phyloP scores from a whole-genome alignment of 2,797 vertebrate genomes.

The Pteronotus mesoamericanus region DNA sequence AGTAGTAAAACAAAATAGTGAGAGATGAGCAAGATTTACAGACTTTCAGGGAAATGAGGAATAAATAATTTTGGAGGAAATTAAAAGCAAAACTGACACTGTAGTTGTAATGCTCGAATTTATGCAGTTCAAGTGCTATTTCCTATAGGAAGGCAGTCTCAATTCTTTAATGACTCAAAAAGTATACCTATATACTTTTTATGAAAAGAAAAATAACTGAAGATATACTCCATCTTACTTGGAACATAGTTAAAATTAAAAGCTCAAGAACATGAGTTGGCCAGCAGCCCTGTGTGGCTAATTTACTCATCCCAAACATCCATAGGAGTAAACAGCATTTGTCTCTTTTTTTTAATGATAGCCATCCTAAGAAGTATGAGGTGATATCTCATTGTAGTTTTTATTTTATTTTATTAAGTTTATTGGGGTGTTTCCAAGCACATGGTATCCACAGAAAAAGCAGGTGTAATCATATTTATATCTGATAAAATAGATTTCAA shows the following conservation, averaged over 20 bases:
- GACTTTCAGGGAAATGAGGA: not conserved
- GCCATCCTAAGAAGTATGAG: not conserved
- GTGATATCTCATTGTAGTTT: not conserved
- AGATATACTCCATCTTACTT: not conserved
- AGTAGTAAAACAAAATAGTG: not conserved
- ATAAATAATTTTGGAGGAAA: not conserved
- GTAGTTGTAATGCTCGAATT: not conserved
- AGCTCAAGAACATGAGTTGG: not conserved
- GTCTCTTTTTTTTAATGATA: not conserved
- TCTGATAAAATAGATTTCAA: too few species aligned
- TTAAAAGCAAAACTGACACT: not conserved
- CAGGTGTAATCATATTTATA: too few species aligned
- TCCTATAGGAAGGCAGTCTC: not conserved
- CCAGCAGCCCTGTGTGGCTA: not conserved
- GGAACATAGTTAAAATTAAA: constrained; percentile 12
- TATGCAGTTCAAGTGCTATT: not conserved
- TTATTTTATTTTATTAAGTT: too few species aligned
- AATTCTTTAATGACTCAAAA: not conserved
- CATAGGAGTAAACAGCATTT: not conserved
- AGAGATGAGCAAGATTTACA: not conserved
- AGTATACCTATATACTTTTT: not conserved
- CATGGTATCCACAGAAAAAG: too few species aligned
- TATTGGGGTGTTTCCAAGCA: too few species aligned
- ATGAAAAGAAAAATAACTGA: constrained; percentile 21
- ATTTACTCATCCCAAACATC: not conserved